These are phyloP conservation scores for Erithacus rubecula DNA, from an alignment of 2,797 vertebrate genomes.

Conservation along the genomic window DNA sequence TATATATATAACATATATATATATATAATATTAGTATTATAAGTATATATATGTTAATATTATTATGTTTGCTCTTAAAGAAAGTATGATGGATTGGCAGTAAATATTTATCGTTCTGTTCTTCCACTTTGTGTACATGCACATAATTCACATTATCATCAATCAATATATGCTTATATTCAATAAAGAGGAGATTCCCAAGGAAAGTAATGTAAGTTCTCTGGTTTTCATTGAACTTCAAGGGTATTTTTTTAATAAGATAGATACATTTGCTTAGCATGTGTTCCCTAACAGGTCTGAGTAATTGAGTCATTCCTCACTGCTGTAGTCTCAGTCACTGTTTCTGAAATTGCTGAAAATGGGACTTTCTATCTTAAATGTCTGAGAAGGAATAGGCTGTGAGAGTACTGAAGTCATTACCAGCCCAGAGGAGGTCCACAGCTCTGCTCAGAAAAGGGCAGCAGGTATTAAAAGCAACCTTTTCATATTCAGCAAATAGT, in stretches of 20 bases:
- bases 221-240: background rate
- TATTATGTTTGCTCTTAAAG: background rate
- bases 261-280: background rate
- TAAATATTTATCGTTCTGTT: background rate
- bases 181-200: background rate
- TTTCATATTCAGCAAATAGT: background rate
- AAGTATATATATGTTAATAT: background rate
- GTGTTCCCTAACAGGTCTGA: background rate
- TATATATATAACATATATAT: too few relatives aligned
- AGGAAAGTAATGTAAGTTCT: background rate
- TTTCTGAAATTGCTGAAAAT: conserved; percentile 16
- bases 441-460: background rate
- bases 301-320: background rate
- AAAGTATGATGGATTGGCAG: background rate
- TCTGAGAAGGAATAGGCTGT: background rate
- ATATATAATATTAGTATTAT: too few relatives aligned
- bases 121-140: background rate
- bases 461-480: background rate
- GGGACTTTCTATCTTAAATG: background rate
- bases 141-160: background rate
- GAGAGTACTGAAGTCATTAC: background rate
- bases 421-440: background rate
- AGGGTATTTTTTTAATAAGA: background rate
- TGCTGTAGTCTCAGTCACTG: background rate
- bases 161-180: background rate